Evolutionary conservation across 1,140 invertebrate genomes (phyloP).

Genomic region (Hyposmocoma kahamanoa): DNA sequence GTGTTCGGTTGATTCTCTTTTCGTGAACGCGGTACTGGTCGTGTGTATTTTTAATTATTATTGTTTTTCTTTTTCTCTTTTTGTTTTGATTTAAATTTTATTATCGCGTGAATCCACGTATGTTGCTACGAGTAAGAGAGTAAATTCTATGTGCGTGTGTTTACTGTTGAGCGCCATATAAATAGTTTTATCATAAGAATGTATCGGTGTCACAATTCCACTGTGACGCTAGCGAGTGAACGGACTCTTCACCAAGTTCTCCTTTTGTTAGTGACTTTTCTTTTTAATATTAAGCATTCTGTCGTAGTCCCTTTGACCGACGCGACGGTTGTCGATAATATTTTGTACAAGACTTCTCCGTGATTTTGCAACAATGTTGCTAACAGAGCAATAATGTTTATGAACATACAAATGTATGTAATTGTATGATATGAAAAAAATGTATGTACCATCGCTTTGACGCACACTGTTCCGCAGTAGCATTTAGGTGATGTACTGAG

Average conservation of each 20-base stretch:
- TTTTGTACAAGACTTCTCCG: constrained; percentile 8
- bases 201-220: constrained; percentile 26
- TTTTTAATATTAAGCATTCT: constrained; percentile 11
- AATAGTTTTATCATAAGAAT: constrained; percentile 21
- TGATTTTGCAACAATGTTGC: not conserved
- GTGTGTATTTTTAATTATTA: constrained; percentile 32
- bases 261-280: constrained; percentile 7
- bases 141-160: constrained; percentile 57
- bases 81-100: constrained; percentile 62
- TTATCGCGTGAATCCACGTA: constrained; percentile 42
- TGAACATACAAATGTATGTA: constrained; percentile 3
- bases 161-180: constrained; percentile 54
- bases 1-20: constrained; percentile 18
- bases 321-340: constrained; percentile 12
- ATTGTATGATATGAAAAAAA: constrained; percentile 13
- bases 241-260: constrained; percentile 15
- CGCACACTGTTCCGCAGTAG: constrained; percentile 2
- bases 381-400: not conserved
- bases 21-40: constrained; percentile 40
- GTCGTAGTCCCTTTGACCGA: constrained; percentile 12
- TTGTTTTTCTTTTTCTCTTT: constrained; percentile 34
- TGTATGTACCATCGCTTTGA: constrained; percentile 17
- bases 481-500: not conserved
- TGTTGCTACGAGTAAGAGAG: constrained; percentile 47
- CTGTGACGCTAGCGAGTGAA: constrained; percentile 8